Base-by-base conservation (phyloP, 2,888 invertebrate species). In the Agriopis leucophaearia region DNA sequence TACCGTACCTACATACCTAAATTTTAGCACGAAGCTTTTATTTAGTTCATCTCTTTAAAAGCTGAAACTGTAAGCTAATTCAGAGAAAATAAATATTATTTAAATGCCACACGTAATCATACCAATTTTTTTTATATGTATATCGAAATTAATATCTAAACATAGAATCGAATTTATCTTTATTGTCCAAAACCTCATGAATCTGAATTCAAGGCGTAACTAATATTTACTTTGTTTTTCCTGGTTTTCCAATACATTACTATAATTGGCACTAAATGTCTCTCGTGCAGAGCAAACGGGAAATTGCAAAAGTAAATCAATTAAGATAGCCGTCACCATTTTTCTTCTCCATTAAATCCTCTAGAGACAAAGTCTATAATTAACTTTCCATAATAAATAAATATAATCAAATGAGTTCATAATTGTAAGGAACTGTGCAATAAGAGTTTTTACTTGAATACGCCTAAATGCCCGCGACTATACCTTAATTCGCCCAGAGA, bases 181-280 rank as follows among this genome's bases (percentile, higher is more conserved):
- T 27, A 27, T 27, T 27, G 27, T 5, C 27, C 27, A 27, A 27
- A 27, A 27, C 27, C 27, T 27, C 27, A 27, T 27, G 27, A 27
- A 3, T 27, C 27, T 27, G 27, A 27, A 27, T 27, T 27, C 27
- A 27, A 70, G 50, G 66, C 69, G 48, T 61, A 64, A 64, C 55
- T 45, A 47, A 50, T 59, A 56, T 66, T 42, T 16, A 52, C 52
- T 48, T 66, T 60, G 59, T 66, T 71, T 70, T 72, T 73, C 60
- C 60, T 56, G 60, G 62, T 67, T 68, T 76, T 73, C 62, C 60
- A 69, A 66, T 64, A 69, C 68, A 69, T 69, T 69, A 69, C 64
- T 69, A 18, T 64, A 69, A 69, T 69, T 56, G 64, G 38, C 60
- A 64, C 50, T 64, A 64, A 64, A 64, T 64, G 64, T 60, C 64